A percentile compares a stretch with the other conserved stretches of the same genome.
phyloP scores from a whole-genome alignment of 2,797 vertebrate species.

The Chloroceryle amazona region DNA sequence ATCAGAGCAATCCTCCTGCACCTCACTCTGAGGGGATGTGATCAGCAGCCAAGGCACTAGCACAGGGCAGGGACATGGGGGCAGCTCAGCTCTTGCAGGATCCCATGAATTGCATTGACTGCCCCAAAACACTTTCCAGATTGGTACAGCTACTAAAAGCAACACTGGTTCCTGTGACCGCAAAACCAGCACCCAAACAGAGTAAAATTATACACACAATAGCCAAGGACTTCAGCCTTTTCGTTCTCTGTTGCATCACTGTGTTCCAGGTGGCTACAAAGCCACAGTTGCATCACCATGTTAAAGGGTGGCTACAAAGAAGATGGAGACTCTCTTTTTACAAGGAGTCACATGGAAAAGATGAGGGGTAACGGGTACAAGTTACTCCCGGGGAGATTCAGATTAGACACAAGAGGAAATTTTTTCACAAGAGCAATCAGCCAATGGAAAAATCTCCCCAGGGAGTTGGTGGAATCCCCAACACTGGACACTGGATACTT shows the following conservation, averaged over 20 bases:
- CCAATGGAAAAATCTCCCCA: not conserved
- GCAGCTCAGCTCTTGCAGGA: not conserved
- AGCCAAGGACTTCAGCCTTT: not conserved
- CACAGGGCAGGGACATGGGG: not conserved
- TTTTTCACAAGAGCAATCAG: not conserved
- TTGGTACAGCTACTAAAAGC: not conserved
- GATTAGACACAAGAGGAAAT: not conserved
- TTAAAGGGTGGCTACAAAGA: not conserved
- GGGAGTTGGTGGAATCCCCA: not conserved
- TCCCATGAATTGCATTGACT: not conserved
- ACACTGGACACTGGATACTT: no score
- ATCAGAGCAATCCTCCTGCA: not conserved
- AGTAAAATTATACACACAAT: not conserved
- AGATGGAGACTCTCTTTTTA: not conserved
- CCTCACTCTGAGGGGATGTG: fast-evolving
- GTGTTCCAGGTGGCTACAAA: not conserved
- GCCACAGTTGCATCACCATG: no score
- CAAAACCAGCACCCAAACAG: not conserved
- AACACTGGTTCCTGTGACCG: not conserved
- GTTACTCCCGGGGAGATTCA: not conserved
- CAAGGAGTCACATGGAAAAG: not conserved
- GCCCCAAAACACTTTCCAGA: not conserved
- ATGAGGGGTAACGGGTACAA: not conserved
- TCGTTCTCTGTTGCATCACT: not conserved
- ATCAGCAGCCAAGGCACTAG: fast-evolving